Evolutionary conservation across 1,140 invertebrate species (phyloP).

Genomic region (Drosophila teissieri): DNA sequence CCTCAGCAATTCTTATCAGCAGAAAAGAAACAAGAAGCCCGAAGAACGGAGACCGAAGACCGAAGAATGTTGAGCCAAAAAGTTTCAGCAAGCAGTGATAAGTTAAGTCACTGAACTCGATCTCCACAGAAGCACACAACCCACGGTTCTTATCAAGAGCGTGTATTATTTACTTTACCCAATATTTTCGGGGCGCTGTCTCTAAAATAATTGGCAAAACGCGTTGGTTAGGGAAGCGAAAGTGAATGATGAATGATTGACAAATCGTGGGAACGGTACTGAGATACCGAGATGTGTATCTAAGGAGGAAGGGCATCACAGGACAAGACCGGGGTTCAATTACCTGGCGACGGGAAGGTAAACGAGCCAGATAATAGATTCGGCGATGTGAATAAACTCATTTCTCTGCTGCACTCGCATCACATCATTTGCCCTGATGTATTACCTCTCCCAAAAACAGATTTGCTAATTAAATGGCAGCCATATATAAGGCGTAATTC

Average conservation of each 20-base stretch:
- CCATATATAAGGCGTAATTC: constrained; percentile 35
- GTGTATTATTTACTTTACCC: constrained; percentile 23
- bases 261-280: constrained; percentile 46
- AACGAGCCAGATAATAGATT: constrained; percentile 58
- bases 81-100: constrained; percentile 42
- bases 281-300: constrained; percentile 12
- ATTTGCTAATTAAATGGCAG: constrained; percentile 68
- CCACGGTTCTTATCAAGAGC: constrained; percentile 36
- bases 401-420: constrained; percentile 35
- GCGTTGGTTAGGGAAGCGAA: constrained; percentile 3
- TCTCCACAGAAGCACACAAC: constrained; percentile 31
- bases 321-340: constrained; percentile 39
- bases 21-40: constrained; percentile 14
- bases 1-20: constrained; percentile 24
- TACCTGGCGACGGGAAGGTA: constrained; percentile 46
- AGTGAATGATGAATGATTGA: constrained; percentile 16
- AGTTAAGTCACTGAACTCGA: constrained; percentile 48
- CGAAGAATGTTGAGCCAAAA: constrained; percentile 37
- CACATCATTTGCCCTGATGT: constrained; percentile 70
- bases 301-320: constrained; percentile 28
- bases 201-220: constrained; percentile 42
- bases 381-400: constrained; percentile 66
- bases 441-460: constrained; percentile 64
- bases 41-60: not conserved
- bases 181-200: constrained; percentile 15